Base-by-base conservation (phyloP, 1,140 invertebrate species). In the Drosophila bifasciata region DNA sequence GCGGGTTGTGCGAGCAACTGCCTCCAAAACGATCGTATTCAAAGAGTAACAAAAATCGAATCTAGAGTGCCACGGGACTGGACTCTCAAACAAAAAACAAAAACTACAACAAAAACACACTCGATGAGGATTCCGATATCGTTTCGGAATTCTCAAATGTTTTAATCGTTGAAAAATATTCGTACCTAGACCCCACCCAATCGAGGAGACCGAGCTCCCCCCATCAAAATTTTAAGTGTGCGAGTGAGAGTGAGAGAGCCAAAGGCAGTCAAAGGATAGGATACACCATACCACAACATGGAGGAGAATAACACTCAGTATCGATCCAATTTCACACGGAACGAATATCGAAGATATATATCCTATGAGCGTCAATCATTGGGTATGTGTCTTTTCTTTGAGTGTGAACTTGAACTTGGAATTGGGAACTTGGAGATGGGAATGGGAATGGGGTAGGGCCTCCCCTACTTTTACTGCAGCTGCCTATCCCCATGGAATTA, bases 361-460 rank as follows among this genome's bases (percentile, higher is more conserved):
- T 91, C 89, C 41, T 91, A n/a, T 48, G 90, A 91, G n/a, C 81
- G 89, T n/a, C 85, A 91, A 39, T 79, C 80, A 19, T 77, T 90
- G 75, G 80, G 89, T 90, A 90, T 45, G 85, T 84, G n/a, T 13
- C 0, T 5, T 23, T 16, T n/a, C 3, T 28, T 28, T 9, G n/a
- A n/a, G n/a, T n/a, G n/a, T 85, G 50, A 86, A 84, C 80, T 84
- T 85, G 79, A 85, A 85, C 70, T 75, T 61, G 19, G 4, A 21
- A 21, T 2, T 43, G 23, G 23, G n/a, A n/a, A 25, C 5, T 1
- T 7, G 1, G 23, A 1, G 7, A 6, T 25, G 7, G 5, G 23
- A 25, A 25, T 7, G 23, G 23, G 23, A 25, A 25, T 7, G 1
- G 23, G 5, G 5, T 6, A 1, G 1, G 23, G 23, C 23, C 3